Evolutionary conservation across 2,888 invertebrate genomes (phyloP).

Genomic region (Seladonia tumulorum): DNA sequence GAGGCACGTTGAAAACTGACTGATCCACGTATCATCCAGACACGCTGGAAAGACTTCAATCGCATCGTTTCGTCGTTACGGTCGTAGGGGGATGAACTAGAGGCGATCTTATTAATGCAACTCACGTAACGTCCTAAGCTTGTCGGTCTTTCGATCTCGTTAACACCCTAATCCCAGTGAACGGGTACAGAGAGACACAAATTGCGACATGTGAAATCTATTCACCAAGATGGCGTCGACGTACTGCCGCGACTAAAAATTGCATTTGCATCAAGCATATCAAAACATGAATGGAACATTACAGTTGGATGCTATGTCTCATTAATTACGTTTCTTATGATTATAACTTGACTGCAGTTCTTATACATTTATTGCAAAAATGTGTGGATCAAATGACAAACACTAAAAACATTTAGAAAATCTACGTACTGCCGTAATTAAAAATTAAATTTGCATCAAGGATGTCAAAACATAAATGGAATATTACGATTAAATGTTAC

Average conservation of each 20-base stretch:
- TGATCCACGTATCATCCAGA: slow-evolving; percentile 31
- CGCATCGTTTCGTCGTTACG: slow-evolving; percentile 60
- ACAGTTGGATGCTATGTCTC: too few species aligned
- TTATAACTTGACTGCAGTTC: too few species aligned
- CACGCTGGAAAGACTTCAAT: slow-evolving; percentile 44
- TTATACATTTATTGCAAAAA: too few species aligned
- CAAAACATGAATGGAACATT: background rate
- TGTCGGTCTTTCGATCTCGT: slow-evolving; percentile 69
- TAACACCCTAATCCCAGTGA: slow-evolving; percentile 64
- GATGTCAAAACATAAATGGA: background rate
- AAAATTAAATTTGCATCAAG: background rate
- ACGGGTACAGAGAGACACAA: slow-evolving; percentile 34
- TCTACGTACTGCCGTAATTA: background rate
- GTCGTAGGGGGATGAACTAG: slow-evolving; percentile 38
- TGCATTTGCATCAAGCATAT: background rate
- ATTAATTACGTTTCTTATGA: too few species aligned
- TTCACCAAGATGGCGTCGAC: slow-evolving; percentile 14
- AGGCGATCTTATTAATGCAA: slow-evolving; percentile 66
- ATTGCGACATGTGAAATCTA: slow-evolving; percentile 47
- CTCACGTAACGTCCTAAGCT: slow-evolving; percentile 67
- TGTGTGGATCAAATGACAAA: too few species aligned
- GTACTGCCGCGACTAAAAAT: background rate
- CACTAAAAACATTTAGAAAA: too few species aligned
- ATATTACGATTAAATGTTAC: too few species aligned
- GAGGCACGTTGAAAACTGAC: slow-evolving; percentile 44